A percentile compares a stretch with the other conserved stretches of the same genome.
Evolutionary conservation across 2,113 vertebrate species (phyloP).

Genomic region (Pseudopodoces humilis): DNA sequence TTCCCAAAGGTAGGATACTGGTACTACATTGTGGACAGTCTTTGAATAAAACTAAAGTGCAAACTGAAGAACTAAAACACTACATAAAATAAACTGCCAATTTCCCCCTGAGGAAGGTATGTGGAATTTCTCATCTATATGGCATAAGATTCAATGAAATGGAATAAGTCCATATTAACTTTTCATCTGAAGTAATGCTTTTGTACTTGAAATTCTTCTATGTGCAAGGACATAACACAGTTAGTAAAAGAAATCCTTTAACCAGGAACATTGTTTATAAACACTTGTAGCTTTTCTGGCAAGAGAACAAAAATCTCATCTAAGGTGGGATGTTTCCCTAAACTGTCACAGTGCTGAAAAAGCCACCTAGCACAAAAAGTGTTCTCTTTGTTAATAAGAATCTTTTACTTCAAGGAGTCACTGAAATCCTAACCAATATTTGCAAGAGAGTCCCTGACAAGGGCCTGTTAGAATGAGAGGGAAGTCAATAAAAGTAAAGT

Average conservation of each 20-base stretch:
- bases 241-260: neutral
- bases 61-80: neutral
- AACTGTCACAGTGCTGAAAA: neutral
- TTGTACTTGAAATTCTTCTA: neutral
- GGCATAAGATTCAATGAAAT: neutral
- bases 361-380: neutral
- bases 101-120: neutral
- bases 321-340: neutral
- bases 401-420: slow-evolving; percentile 47
- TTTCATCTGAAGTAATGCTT: neutral
- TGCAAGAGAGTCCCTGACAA: slow-evolving; percentile 70
- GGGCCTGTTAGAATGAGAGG: slow-evolving; percentile 63
- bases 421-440: slow-evolving; percentile 52
- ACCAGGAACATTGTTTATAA: neutral
- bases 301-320: neutral
- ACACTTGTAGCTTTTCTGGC: neutral
- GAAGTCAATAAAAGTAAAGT: slow-evolving; percentile 83
- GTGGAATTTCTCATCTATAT: neutral
- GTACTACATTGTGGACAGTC: neutral
- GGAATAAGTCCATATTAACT: neutral
- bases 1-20: neutral
- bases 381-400: slow-evolving; percentile 20
- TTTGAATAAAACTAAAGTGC: neutral
- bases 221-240: neutral
- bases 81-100: neutral